phyloP scores from a whole-genome alignment of 2,797 vertebrate genomes.

The Tauraco hartlaubi region DNA sequence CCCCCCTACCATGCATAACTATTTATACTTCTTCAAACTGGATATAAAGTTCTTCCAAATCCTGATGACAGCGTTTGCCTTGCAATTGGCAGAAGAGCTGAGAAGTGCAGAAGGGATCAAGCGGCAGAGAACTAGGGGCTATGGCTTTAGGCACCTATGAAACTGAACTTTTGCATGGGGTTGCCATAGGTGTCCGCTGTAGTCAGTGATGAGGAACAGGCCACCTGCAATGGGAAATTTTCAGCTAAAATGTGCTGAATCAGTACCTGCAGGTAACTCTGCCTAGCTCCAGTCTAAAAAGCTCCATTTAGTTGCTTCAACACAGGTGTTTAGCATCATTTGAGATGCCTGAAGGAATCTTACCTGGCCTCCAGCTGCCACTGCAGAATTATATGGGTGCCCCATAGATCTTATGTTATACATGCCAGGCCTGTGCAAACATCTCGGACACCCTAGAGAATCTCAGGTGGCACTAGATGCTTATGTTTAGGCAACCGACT shows the following conservation, averaged over 20 bases:
- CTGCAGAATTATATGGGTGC: background rate
- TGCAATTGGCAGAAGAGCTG: background rate
- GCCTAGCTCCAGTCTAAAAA: background rate
- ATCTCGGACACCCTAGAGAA: background rate
- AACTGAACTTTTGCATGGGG: background rate
- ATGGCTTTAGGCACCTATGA: background rate
- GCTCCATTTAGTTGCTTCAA: background rate
- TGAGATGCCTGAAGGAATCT: background rate
- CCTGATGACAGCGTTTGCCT: background rate
- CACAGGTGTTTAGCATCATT: background rate
- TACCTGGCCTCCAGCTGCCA: background rate
- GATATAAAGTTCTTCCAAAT: background rate
- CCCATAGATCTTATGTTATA: background rate
- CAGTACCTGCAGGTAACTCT: background rate
- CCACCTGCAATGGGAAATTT: background rate
- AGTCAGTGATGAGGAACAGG: background rate
- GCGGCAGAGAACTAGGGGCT: background rate
- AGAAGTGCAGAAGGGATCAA: background rate
- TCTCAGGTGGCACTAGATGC: background rate
- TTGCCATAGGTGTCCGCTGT: background rate
- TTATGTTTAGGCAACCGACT: background rate
- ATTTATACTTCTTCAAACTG: background rate
- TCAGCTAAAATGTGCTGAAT: background rate
- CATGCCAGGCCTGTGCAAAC: background rate
- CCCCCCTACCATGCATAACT: background rate